Evolutionary conservation across 2,797 vertebrate genomes (phyloP).

Genomic region (Eurystomus glaucurus): DNA sequence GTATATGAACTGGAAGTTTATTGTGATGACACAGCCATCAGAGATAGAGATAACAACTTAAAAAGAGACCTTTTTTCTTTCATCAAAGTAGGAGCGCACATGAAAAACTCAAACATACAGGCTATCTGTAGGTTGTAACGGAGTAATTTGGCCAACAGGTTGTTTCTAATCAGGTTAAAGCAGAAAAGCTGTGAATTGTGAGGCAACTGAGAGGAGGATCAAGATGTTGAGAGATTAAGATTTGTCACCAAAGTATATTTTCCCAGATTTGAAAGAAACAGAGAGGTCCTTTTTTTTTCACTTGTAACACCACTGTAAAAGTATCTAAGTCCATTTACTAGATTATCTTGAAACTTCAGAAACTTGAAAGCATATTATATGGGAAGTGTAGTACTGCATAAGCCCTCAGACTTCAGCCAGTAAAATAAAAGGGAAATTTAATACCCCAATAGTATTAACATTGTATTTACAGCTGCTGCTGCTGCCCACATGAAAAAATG

Average conservation of each 20-base stretch:
- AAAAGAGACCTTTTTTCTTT: neutral
- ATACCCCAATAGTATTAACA: constrained; percentile 72
- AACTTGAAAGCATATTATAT: constrained; percentile 61
- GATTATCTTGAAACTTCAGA: constrained; percentile 71
- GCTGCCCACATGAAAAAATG: constrained; percentile 74
- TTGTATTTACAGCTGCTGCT: constrained; percentile 84
- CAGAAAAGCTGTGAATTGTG: constrained; percentile 6
- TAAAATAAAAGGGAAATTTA: constrained; percentile 79
- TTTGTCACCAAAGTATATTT: constrained; percentile 52
- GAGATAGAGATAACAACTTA: neutral
- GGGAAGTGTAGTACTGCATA: constrained; percentile 52
- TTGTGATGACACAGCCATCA: neutral
- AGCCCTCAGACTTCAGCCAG: constrained; percentile 61
- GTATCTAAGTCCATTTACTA: constrained; percentile 56
- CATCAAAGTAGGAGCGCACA: neutral
- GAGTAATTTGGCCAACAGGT: neutral
- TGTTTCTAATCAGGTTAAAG: neutral
- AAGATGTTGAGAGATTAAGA: constrained; percentile 1
- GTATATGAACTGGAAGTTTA: neutral
- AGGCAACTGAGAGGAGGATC: neutral
- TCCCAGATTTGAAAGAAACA: constrained; percentile 28
- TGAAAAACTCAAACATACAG: neutral
- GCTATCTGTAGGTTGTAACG: neutral
- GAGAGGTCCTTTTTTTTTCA: neutral
- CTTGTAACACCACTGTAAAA: neutral